Conservation (phyloP, 92 coral and sea anemone genomes). For the Isaurus tuberculatus region DNA sequence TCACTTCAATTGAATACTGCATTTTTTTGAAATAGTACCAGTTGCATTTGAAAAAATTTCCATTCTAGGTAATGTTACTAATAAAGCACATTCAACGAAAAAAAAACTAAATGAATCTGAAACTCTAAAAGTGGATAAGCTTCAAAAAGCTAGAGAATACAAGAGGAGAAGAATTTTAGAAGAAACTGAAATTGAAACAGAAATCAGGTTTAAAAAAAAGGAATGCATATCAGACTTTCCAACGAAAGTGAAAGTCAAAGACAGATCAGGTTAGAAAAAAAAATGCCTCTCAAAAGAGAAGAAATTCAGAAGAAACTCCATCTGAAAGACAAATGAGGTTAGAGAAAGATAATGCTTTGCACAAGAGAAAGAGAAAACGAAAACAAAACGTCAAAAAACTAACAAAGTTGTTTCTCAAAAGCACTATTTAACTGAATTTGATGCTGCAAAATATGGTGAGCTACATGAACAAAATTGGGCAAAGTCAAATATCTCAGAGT, state of each 20-base stretch:
- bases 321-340: slow-evolving; percentile 9
- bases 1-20: slow-evolving; percentile 43
- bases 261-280: neutral
- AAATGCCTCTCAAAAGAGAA: neutral
- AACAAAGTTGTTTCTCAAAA: neutral
- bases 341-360: neutral
- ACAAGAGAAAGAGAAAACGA: neutral
- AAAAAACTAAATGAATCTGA: neutral
- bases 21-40: slow-evolving; percentile 50
- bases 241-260: slow-evolving; percentile 8
- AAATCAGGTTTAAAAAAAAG: slow-evolving; percentile 23
- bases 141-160: slow-evolving; percentile 50
- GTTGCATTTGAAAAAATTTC: slow-evolving; percentile 25
- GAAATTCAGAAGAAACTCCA: slow-evolving; percentile 15
- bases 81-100: neutral
- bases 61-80: neutral
- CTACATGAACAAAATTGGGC: slow-evolving; percentile 47
- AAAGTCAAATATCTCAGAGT: slow-evolving; percentile 44
- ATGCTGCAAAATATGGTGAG: slow-evolving; percentile 22
- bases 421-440: neutral
- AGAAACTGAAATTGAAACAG: slow-evolving; percentile 16
- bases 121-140: slow-evolving; percentile 20
- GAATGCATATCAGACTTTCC: neutral
- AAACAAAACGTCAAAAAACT: slow-evolving; percentile 5
- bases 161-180: slow-evolving; percentile 35